phyloP scores from a whole-genome alignment of 2,888 invertebrate species.

The Lordiphosa andalusiaca region DNA sequence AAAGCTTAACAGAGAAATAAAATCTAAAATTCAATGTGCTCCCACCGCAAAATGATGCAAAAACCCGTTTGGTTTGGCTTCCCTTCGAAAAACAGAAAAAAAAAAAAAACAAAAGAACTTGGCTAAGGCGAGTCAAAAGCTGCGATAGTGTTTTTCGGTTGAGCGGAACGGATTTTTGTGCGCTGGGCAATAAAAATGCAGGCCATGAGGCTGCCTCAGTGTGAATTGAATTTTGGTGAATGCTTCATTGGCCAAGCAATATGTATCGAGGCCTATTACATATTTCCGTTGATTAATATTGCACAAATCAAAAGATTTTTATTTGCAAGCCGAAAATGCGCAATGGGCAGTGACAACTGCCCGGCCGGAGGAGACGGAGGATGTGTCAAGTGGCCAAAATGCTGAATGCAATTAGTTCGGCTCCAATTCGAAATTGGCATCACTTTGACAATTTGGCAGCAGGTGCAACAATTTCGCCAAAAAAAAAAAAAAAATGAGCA shows the following conservation, averaged over 20 bases:
- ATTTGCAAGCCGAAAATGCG: conserved; percentile 11
- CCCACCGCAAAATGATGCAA: conserved; percentile 1
- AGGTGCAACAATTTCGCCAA: conserved; percentile 43
- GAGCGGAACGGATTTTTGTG: conserved; percentile 13
- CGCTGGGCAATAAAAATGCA: conserved; percentile 26
- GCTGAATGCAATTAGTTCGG: conserved; percentile 72
- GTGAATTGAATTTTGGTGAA: conserved; percentile 37
- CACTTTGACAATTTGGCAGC: conserved; percentile 47
- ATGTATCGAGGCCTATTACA: neutral
- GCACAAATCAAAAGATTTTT: conserved; percentile 60
- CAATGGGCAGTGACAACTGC: conserved; percentile 21
- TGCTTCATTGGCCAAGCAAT: conserved; percentile 30
- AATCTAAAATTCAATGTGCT: conserved; percentile 1
- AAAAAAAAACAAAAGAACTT: conserved; percentile 54
- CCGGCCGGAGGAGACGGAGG: conserved; percentile 15
- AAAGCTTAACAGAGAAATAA: conserved; percentile 10
- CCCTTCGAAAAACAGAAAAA: conserved; percentile 24
- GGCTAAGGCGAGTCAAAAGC: conserved; percentile 24
- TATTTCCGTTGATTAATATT: conserved; percentile 41
- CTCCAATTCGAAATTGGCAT: conserved; percentile 65
- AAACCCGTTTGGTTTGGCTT: conserved; percentile 55
- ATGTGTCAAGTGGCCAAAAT: conserved; percentile 31
- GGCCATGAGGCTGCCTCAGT: conserved; percentile 26
- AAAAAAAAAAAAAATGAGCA: conserved; percentile 2
- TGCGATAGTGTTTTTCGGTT: conserved; percentile 27